Evolutionary conservation across 1,140 invertebrate species (phyloP).

Genomic region (Papilio dardanus): DNA sequence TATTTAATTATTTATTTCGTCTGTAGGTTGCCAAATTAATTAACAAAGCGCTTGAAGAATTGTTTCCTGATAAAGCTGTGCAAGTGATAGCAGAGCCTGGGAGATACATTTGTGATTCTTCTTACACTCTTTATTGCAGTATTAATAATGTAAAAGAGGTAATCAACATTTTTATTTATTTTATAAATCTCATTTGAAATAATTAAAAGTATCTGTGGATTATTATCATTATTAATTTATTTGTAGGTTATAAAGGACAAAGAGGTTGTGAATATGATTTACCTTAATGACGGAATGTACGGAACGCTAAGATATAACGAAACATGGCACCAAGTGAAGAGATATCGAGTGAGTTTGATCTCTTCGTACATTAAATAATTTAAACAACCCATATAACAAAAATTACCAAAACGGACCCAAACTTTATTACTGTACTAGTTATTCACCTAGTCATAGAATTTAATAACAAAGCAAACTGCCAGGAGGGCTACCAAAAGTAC

Average conservation of each 20-base stretch:
- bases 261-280: slow-evolving; percentile 54
- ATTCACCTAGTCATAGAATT: too few species aligned
- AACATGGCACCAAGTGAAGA: slow-evolving; percentile 54
- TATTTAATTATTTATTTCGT: neutral
- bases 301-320: slow-evolving; percentile 54
- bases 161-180: slow-evolving; percentile 31
- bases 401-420: too few species aligned
- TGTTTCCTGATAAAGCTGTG: slow-evolving; percentile 48
- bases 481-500: too few species aligned
- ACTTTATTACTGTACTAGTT: too few species aligned
- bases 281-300: slow-evolving; percentile 58
- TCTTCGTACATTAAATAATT: slow-evolving; percentile 32
- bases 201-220: too few species aligned
- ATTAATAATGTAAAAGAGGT: slow-evolving; percentile 54
- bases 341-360: slow-evolving; percentile 46
- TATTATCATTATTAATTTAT: neutral
- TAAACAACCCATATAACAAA: neutral
- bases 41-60: slow-evolving; percentile 52
- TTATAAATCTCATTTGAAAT: too few species aligned
- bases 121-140: slow-evolving; percentile 50
- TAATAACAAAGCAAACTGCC: too few species aligned
- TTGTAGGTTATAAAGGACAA: slow-evolving; percentile 47
- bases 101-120: slow-evolving; percentile 55
- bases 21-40: slow-evolving; percentile 48
- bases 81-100: slow-evolving; percentile 51